Conservation (phyloP, 1,140 invertebrate genomes). For the Dendrolimus punctatus region DNA sequence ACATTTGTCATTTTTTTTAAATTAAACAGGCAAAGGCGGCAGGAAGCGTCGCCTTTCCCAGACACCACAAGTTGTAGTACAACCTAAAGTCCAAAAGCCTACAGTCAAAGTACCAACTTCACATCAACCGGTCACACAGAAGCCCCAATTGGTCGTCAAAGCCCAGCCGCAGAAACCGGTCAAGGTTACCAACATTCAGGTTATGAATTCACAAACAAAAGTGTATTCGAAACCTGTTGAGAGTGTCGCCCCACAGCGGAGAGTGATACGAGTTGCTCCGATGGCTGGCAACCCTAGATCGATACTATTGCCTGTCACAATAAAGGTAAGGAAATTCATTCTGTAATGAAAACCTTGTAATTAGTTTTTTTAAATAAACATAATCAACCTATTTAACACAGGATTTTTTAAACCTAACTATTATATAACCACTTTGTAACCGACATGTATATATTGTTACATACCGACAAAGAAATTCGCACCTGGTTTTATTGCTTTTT, state of each 20-base stretch:
- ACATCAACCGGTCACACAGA: conserved; percentile 21
- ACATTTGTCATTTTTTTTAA: neutral
- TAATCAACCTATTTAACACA: too few relatives aligned
- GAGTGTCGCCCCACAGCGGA: conserved; percentile 56
- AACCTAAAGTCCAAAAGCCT: conserved; percentile 62
- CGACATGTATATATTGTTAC: too few relatives aligned
- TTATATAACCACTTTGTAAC: too few relatives aligned
- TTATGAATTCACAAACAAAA: conserved; percentile 53
- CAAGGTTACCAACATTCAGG: conserved; percentile 58
- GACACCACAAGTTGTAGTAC: conserved; percentile 45
- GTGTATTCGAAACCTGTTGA: conserved; percentile 59
- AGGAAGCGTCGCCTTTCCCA: conserved; percentile 59
- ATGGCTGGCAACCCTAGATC: conserved; percentile 75
- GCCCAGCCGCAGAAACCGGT: conserved; percentile 57
- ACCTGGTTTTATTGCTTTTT: too few relatives aligned
- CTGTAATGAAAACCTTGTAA: too few relatives aligned
- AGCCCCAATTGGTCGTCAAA: conserved; percentile 58
- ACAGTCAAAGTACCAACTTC: conserved; percentile 32
- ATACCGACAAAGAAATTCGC: too few relatives aligned
- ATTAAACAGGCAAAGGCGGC: conserved; percentile 35
- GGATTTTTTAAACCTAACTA: too few relatives aligned
- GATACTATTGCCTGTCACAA: conserved; percentile 78
- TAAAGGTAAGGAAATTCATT: conserved; percentile 44
- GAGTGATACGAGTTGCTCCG: conserved; percentile 72
- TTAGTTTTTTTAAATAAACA: too few relatives aligned